Evolutionary conservation across 2,797 vertebrate genomes (phyloP), one percentile per base, ranked within the genome.

Genomic region (Synanceia verrucosa): DNA sequence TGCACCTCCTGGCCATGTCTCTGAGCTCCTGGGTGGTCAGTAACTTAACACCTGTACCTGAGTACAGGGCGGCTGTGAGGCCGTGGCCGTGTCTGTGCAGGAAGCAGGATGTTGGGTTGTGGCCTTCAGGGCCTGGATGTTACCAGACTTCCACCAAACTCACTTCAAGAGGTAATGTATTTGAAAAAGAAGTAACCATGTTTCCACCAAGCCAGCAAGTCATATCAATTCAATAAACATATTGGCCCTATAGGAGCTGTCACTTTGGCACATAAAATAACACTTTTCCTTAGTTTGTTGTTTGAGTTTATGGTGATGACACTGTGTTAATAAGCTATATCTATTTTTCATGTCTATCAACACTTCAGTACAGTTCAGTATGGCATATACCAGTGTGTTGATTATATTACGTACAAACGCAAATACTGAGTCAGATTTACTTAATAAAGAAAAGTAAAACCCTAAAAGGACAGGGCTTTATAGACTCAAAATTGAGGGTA

Each of bases 31-130:
- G 86, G 84, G 89, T 78, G 89, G 89, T 85, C 85, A 69, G 90
- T 79, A 91, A 93, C 87, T 58, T 34, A 85, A 88, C 87, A 91
- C 86, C 78, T 76, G 82, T 73, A 81, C 71, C 77, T 76, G 65
- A 53, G 58, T 6, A 14, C 66, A 28, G 29, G 72, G 67, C 72
- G 79, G 67, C 82, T 90, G 51, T 50, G 57, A 81, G 59, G 73
- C 64, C 75, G 53, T 39, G 56, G 29, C 61, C 31, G 50, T 69
- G 11, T 65, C 10, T 51, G 55, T 7, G 34, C 26, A 29, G 10
- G 76, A 34, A 43, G 59, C 48, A 59, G 43, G 8, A 69, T 44
- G 24, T 19, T 59, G n/a, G 41, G 12, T 21, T 14, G 29, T 37
- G 39, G 24, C 28, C 33, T 16, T 18, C n/a, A 26, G 4, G 26